These are phyloP conservation scores for Synanthedon andrenaeformis DNA, from an alignment of 2,888 invertebrate species.

Conservation along the genomic window DNA sequence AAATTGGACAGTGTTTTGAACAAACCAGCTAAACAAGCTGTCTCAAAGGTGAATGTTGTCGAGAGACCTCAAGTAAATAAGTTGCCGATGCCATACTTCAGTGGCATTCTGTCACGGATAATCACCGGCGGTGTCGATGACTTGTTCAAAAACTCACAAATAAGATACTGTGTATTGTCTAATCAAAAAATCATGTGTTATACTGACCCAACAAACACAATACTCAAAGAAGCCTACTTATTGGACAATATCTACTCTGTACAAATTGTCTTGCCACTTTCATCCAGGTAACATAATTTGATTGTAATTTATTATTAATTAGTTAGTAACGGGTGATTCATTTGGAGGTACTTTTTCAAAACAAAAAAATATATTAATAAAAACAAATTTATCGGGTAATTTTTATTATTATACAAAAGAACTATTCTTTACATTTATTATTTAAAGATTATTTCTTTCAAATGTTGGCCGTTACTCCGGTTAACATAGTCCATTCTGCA, in stretches of 20 bases:
- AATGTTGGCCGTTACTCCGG: too few species aligned
- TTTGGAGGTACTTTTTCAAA: too few species aligned
- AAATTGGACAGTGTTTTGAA: constrained; percentile 64
- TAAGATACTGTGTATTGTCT: constrained; percentile 78
- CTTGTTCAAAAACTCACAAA: constrained; percentile 80
- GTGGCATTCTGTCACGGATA: constrained; percentile 72
- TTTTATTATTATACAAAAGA: too few species aligned
- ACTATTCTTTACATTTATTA: too few species aligned
- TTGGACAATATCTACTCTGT: constrained; percentile 75
- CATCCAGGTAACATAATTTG: constrained; percentile 40
- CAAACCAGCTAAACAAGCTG: constrained; percentile 25
- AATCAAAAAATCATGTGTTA: constrained; percentile 81
- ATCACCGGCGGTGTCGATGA: constrained; percentile 76
- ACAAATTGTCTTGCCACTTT: constrained; percentile 71
- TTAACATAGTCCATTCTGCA: too few species aligned
- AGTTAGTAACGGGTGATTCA: too few species aligned
- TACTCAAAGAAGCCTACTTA: constrained; percentile 77
- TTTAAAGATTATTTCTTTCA: too few species aligned
- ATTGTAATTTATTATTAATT: background rate
- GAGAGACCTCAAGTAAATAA: constrained; percentile 65
- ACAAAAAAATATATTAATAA: too few species aligned
- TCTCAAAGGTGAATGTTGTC: constrained; percentile 37
- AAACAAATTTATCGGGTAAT: too few species aligned
- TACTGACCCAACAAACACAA: constrained; percentile 76
- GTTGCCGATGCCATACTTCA: constrained; percentile 62